phyloP scores from a whole-genome alignment of 2,888 invertebrate species.

The Yponomeuta cagnagella region DNA sequence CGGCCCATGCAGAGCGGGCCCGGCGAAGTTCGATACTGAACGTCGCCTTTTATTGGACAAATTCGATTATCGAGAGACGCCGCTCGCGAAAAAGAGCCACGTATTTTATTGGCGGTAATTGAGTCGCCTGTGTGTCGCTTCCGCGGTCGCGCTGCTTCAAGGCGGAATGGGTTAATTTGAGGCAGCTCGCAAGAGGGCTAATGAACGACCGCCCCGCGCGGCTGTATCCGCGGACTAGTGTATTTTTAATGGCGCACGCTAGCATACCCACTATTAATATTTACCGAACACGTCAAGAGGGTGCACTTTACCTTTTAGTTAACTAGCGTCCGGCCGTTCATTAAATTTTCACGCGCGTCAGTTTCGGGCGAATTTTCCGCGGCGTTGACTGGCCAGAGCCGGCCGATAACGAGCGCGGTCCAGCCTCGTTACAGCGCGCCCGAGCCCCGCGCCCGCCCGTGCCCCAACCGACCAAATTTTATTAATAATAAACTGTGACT shows the following conservation, averaged over 20 bases:
- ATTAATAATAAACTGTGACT: conserved; percentile 75
- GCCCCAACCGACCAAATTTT: conserved; percentile 65
- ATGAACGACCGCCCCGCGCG: conserved; percentile 39
- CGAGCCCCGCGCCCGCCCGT: conserved; percentile 26
- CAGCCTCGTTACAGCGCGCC: conserved; percentile 54
- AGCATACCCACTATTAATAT: conserved; percentile 74
- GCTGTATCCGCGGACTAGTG: conserved; percentile 68
- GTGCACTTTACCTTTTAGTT: conserved; percentile 77
- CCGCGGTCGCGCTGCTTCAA: conserved; percentile 19
- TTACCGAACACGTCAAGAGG: conserved; percentile 76
- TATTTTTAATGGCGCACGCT: conserved; percentile 73
- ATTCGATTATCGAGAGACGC: conserved; percentile 52
- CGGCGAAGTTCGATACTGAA: conserved; percentile 60
- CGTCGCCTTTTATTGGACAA: conserved; percentile 63
- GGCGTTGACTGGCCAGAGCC: conserved; percentile 65
- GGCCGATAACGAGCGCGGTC: conserved; percentile 42
- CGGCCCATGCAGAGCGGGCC: conserved; percentile 52
- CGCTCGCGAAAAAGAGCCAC: conserved; percentile 28
- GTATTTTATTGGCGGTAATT: conserved; percentile 32
- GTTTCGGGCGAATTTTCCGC: conserved; percentile 75
- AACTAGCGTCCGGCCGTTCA: conserved; percentile 76
- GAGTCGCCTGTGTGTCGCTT: conserved; percentile 24
- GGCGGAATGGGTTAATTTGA: conserved; percentile 37
- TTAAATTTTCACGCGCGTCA: conserved; percentile 77
- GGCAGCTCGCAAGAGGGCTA: conserved; percentile 50